Evolutionary conservation across 2,797 vertebrate genomes (phyloP), one percentile per base, ranked within the genome.

Genomic region (Amazona ochrocephala): DNA sequence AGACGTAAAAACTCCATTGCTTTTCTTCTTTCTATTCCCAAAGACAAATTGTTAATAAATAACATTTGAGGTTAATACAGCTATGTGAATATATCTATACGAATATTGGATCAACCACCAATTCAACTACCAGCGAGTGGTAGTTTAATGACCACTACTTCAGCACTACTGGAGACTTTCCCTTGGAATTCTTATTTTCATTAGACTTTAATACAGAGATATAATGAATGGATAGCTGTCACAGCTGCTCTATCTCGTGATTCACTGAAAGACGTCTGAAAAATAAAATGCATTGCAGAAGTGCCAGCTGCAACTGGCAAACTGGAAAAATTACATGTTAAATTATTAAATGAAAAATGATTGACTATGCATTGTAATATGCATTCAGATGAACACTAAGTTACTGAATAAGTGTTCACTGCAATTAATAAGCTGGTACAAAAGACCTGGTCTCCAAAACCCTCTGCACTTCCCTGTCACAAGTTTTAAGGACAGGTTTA

Each of bases 241-340:
- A 71, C 88, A 96, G 81, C 93, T 96, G 65, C 34, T 90, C 45
- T 94, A 72, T 85, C 61, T 83, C 34, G 53, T 94, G 90, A 94
- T 74, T 77, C 75, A 72, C 74, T 92, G 37, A 45, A 79, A 93
- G 58, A 80, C 4, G 39, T 71, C 73, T 88, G 65, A 90, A 90
- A 96, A 94, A 90, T 71, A 94, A 96, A 90, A 94, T 34, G n/a
- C 37, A 92, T 27, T 90, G 72, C 91, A 83, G 50, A 93, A 91
- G 30, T 75, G 77, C 83, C 88, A 94, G 95, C 71, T 94, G 91
- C 71, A 94, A 93, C 64, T 67, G 56, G 61, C 51, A 84, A 93
- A 84, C 11, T 23, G 74, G 56, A 93, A 90, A 95, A 95, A 87
- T 5, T 18, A 84, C 66, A 87, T 12, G 24, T 65, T 94, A 77